phyloP scores from a whole-genome alignment of 2,797 vertebrate species.

The Hirundo rustica region DNA sequence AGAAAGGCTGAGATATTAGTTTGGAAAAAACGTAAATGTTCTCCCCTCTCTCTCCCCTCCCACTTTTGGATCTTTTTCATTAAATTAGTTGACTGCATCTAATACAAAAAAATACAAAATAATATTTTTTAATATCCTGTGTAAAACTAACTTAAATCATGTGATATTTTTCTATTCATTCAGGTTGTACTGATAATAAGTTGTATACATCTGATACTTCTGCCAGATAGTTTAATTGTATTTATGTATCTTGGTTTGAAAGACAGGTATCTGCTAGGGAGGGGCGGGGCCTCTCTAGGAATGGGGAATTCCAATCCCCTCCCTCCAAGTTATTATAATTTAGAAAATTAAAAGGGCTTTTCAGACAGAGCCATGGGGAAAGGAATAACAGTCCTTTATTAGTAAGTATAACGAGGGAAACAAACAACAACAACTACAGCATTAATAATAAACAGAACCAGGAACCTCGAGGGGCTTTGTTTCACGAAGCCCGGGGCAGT shows the following conservation, averaged over 20 bases:
- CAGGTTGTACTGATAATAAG: not conserved
- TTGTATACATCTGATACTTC: not conserved
- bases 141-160: not conserved
- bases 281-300: no score
- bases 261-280: no score
- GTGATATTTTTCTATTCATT: not conserved
- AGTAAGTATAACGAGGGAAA: no score
- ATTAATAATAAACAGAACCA: no score
- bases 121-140: not conserved
- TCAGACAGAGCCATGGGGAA: no score
- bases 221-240: not conserved
- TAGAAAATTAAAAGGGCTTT: no score
- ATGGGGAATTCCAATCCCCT: no score
- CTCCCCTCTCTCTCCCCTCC: fast-evolving
- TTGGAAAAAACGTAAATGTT: not conserved
- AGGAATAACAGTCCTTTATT: no score
- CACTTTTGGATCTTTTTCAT: not conserved
- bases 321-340: no score
- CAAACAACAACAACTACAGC: no score
- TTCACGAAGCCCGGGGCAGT: no score
- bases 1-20: not conserved
- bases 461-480: no score
- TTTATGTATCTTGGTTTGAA: not conserved
- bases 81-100: not conserved
- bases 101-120: not conserved